Percentiles rank a stretch among this genome's conserved stretches.
Conservation (phyloP, 1,140 invertebrate species). For the Holcopasites calliopsidis region DNA sequence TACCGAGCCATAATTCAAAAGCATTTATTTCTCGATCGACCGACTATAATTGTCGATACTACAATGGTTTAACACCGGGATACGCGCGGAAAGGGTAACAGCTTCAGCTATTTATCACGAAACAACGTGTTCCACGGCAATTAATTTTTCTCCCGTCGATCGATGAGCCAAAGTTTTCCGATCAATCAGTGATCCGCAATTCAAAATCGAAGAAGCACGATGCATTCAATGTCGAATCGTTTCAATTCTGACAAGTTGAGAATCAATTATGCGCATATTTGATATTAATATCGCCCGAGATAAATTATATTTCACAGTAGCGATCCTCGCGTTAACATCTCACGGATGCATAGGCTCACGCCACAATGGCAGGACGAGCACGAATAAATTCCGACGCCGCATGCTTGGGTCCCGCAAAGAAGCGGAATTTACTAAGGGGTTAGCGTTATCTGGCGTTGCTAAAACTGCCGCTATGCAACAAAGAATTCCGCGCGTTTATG, state of each 20-base stretch:
- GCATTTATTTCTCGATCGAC: constrained; percentile 8
- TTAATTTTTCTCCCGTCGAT: background rate
- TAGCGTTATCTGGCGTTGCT: constrained; percentile 28
- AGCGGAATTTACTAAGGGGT: constrained; percentile 21
- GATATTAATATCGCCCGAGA: too few relatives aligned
- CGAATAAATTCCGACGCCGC: constrained; percentile 28
- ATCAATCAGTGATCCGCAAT: background rate
- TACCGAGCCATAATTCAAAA: constrained; percentile 21
- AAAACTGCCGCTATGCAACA: constrained; percentile 25
- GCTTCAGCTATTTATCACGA: constrained; percentile 16
- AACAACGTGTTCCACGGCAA: background rate
- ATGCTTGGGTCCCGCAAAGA: constrained; percentile 11
- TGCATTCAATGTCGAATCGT: background rate
- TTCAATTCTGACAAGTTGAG: too few relatives aligned
- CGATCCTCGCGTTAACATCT: background rate
- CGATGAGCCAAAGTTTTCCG: constrained; percentile 6
- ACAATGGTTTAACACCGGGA: background rate
- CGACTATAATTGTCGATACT: constrained; percentile 14
- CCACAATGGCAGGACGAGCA: background rate
- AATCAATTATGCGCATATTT: too few relatives aligned
- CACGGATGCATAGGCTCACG: background rate
- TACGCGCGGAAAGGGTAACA: background rate
- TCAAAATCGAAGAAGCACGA: constrained; percentile 1
- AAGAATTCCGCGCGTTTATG: constrained; percentile 22
- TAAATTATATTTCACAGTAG: background rate